A percentile compares a stretch with the other conserved stretches of the same genome.
phyloP scores from a whole-genome alignment of 2,113 vertebrate genomes.

The Strigops habroptila region DNA sequence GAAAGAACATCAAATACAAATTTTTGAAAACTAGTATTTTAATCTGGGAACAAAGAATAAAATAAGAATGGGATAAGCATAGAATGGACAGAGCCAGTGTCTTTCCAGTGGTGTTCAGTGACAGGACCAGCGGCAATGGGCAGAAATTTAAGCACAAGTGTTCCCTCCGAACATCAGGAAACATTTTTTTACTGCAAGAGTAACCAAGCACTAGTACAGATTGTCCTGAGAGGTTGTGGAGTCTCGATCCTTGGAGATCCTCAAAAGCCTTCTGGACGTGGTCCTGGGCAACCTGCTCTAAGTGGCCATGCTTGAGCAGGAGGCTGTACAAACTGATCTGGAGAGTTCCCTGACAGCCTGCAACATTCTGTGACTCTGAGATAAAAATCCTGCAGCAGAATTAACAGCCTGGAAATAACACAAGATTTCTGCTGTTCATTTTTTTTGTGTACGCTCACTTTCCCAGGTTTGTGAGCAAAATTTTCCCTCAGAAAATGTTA shows the following conservation, averaged over 20 bases:
- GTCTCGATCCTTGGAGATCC: not conserved
- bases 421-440: not conserved
- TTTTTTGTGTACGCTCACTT: not conserved
- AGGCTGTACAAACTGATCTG: not conserved
- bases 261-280: not conserved
- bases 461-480: not conserved
- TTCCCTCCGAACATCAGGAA: not conserved
- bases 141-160: not conserved
- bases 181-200: not conserved
- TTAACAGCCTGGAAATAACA: not conserved
- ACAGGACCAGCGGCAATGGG: not conserved
- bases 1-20: not conserved
- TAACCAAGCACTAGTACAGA: fast-evolving
- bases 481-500: not conserved
- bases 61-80: not conserved
- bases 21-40: not conserved
- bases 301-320: fast-evolving
- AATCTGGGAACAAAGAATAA: not conserved
- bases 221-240: not conserved
- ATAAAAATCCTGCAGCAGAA: not conserved
- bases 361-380: not conserved
- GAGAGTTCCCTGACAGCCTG: not conserved
- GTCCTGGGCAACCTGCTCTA: not conserved
- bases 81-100: not conserved
- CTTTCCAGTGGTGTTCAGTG: not conserved